Evolutionary conservation across 2,113 vertebrate species (phyloP).

Genomic region (Indri indri): DNA sequence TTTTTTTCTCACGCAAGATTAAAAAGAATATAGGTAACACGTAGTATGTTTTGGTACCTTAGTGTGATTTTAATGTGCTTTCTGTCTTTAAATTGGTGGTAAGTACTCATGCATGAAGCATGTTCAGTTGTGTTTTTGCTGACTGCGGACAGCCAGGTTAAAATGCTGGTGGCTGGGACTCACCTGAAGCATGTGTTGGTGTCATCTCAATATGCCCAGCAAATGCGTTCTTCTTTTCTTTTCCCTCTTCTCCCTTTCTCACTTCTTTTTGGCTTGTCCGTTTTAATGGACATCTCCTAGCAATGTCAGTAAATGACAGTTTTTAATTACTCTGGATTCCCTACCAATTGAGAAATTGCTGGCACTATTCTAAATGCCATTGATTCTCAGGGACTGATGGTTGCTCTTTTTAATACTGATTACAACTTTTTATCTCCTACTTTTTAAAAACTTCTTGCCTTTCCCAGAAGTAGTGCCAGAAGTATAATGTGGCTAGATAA

Average conservation of each 20-base stretch:
- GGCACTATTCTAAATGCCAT: not conserved
- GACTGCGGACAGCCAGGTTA: fast-evolving
- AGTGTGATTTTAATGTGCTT: not conserved
- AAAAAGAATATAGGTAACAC: not conserved
- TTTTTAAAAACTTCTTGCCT: not conserved
- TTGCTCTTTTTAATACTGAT: not conserved
- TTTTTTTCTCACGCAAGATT: not conserved
- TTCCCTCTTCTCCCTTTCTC: not conserved
- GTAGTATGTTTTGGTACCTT: not conserved
- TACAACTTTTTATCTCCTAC: not conserved
- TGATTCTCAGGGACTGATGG: not conserved
- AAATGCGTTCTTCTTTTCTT: not conserved
- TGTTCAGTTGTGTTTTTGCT: not conserved
- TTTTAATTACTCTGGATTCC: not conserved
- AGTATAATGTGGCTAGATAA: not conserved
- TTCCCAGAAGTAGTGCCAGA: not conserved
- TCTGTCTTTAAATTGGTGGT: not conserved
- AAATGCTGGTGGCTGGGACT: too few species aligned
- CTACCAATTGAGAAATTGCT: not conserved
- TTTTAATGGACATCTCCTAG: not conserved
- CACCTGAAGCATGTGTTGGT: not conserved
- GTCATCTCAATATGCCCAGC: not conserved
- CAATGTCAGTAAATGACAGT: not conserved
- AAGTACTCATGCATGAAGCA: not conserved
- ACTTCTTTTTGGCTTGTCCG: not conserved